Percentiles rank a stretch among this genome's conserved stretches.
phyloP scores from a whole-genome alignment of 2,888 invertebrate genomes.

The Drosophila setosimentum region DNA sequence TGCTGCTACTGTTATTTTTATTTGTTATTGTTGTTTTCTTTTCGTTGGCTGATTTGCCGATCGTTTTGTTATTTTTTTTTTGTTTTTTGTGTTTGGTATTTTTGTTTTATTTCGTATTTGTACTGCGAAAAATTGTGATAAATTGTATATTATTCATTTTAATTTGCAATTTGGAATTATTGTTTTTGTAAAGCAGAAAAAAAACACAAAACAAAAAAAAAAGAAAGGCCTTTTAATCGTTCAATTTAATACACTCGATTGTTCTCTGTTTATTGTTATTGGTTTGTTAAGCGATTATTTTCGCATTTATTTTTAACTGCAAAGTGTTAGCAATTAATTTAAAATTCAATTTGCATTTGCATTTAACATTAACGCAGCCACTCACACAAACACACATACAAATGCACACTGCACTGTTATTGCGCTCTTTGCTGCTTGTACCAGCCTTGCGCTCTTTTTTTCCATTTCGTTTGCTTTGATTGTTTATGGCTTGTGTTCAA shows the following conservation, averaged over 20 bases:
- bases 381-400: neutral
- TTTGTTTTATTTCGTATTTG: conserved; percentile 50
- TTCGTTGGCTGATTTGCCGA: conserved; percentile 44
- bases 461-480: neutral
- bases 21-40: conserved; percentile 19
- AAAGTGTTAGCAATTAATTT: conserved; percentile 3
- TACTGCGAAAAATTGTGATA: conserved; percentile 62
- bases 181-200: neutral
- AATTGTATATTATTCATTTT: conserved; percentile 13
- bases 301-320: neutral
- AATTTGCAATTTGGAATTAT: conserved; percentile 7
- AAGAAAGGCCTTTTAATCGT: neutral
- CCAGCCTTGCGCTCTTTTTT: conserved; percentile 15
- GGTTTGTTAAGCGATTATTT: neutral
- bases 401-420: conserved; percentile 13
- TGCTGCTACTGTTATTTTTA: conserved; percentile 29
- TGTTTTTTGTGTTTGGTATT: conserved; percentile 25
- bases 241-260: neutral
- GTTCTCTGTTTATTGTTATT: conserved; percentile 3
- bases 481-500: conserved; percentile 19
- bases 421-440: conserved; percentile 17
- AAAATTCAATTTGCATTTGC: conserved; percentile 3
- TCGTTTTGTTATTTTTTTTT: conserved; percentile 29
- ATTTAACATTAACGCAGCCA: conserved; percentile 5
- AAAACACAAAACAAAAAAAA: neutral